These are phyloP conservation scores for Hirtodrosophila alboralis DNA, from an alignment of 2,888 invertebrate species.

Conservation along the genomic window DNA sequence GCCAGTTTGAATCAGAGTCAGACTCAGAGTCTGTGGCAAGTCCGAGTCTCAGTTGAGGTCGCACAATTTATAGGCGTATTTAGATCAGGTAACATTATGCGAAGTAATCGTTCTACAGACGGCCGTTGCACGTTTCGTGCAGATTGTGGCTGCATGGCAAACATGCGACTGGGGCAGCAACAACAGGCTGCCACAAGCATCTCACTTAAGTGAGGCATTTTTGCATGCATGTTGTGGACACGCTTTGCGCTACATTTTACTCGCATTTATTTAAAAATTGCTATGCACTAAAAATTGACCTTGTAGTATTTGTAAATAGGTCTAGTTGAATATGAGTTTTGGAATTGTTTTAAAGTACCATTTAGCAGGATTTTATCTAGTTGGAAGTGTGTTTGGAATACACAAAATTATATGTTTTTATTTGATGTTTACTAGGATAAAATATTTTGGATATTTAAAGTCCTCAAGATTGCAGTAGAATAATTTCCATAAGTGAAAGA, in stretches of 20 bases:
- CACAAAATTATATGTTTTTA: no score
- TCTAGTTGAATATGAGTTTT: slow-evolving; percentile 3
- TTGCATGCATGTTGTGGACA: slow-evolving; percentile 49
- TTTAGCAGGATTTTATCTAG: background rate
- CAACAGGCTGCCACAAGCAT: background rate
- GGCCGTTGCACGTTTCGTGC: slow-evolving; percentile 64
- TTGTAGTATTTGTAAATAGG: slow-evolving; percentile 63
- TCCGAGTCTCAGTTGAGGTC: slow-evolving; percentile 36
- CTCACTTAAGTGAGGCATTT: slow-evolving; percentile 32
- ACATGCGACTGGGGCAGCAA: slow-evolving; percentile 52
- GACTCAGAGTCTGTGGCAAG: background rate
- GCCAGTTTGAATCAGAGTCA: slow-evolving; percentile 15
- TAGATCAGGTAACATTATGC: slow-evolving; percentile 66
- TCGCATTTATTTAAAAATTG: slow-evolving; percentile 12
- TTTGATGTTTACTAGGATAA: no score
- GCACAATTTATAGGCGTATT: slow-evolving; percentile 36
- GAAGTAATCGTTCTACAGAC: slow-evolving; percentile 61
- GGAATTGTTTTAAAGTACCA: slow-evolving; percentile 10
- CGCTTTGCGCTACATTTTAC: slow-evolving; percentile 53
- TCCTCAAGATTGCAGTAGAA: no score
- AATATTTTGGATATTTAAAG: no score
- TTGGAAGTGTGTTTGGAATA: background rate
- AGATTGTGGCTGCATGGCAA: slow-evolving; percentile 60
- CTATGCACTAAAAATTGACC: slow-evolving; percentile 58
- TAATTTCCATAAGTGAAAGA: no score